A percentile compares a stretch with the other conserved stretches of the same genome.
These are phyloP conservation scores for Myotis brandtii DNA, from an alignment of 2,113 vertebrate species.

Conservation along the genomic window DNA sequence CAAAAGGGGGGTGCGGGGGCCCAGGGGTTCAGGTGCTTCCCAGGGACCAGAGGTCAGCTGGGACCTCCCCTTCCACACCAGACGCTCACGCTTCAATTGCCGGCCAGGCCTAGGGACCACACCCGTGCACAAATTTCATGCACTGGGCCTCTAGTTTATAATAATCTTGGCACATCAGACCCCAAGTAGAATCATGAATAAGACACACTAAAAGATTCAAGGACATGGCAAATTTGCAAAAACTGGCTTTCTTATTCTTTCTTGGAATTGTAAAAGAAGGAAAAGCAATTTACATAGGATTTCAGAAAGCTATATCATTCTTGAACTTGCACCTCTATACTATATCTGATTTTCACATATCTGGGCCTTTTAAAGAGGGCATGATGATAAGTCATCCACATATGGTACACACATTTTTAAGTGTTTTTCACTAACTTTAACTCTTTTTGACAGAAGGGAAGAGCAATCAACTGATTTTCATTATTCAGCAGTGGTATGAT, in stretches of 20 bases:
- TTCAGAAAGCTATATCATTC: conserved; percentile 20
- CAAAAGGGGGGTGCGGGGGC: too few relatives aligned
- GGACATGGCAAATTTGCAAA: background rate
- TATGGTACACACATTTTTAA: conserved; percentile 68
- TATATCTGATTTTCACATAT: conserved; percentile 32
- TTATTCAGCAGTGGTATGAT: background rate
- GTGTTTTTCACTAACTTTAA: conserved; percentile 39
- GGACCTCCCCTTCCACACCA: too few relatives aligned
- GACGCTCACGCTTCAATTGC: too few relatives aligned
- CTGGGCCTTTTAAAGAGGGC: background rate
- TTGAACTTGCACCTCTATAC: background rate
- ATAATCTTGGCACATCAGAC: background rate
- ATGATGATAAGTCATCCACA: conserved; percentile 18
- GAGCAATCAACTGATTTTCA: conserved; percentile 47
- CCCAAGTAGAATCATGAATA: background rate
- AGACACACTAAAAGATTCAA: conserved; percentile 27
- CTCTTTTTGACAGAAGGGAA: conserved; percentile 52
- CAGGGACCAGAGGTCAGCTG: too few relatives aligned
- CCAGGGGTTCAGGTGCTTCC: too few relatives aligned
- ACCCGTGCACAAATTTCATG: too few relatives aligned
- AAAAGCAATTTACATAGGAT: conserved; percentile 41
- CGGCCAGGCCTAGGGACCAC: too few relatives aligned
- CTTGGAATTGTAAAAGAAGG: background rate
- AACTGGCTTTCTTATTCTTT: background rate
- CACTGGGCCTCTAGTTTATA: too few relatives aligned